Base-by-base conservation (phyloP, 1,140 invertebrate species). In the Dendrolimus kikuchii region DNA sequence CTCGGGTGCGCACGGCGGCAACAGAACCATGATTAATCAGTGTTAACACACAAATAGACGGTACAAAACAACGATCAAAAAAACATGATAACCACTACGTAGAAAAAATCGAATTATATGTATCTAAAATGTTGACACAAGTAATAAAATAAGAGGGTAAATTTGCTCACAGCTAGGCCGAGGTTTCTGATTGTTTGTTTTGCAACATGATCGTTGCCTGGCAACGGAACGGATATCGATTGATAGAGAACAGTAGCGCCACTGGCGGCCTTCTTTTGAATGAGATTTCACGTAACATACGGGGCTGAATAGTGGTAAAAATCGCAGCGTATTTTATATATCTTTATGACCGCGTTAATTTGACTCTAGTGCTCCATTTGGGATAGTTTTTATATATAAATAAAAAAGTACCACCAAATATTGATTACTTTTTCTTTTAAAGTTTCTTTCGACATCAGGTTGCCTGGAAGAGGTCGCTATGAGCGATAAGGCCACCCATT, bases 61-160 rank as follows among this genome's bases (percentile, higher is more conserved):
- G 23, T 23, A 23, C 23, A 23, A 23, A 23, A 23, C 23, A 23
- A 23, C 23, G 23, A 67, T 78, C 62, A 79, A 67, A 76, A 72
- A 65, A 74, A 76, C 77, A 83, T 81, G 51, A 60, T 68, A 74
- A 56, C 58, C 50, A 57, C 60, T 54, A 53, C 48, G 53, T 58
- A 66, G 71, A 77, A 80, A 77, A 74, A 81, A 81, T 81, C 74
- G 60, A 72, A 85, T 83, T 81, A 81, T 79, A 80, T 79, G 68
- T 58, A 75, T 85, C 64, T 77, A 81, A 81, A 85, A 81, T 86
- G 78, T 88, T 88, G 67, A 82, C 81, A 74, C 74, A 71, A 81
- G 71, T 86, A 85, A 88, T 88, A 86, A 86, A 86, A 86, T 86
- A 81, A 85, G 78, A 82, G 74, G 74, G 81, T 74, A 85, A 86